phyloP scores from a whole-genome alignment of 2,113 vertebrate genomes.

The Albula glossodonta region DNA sequence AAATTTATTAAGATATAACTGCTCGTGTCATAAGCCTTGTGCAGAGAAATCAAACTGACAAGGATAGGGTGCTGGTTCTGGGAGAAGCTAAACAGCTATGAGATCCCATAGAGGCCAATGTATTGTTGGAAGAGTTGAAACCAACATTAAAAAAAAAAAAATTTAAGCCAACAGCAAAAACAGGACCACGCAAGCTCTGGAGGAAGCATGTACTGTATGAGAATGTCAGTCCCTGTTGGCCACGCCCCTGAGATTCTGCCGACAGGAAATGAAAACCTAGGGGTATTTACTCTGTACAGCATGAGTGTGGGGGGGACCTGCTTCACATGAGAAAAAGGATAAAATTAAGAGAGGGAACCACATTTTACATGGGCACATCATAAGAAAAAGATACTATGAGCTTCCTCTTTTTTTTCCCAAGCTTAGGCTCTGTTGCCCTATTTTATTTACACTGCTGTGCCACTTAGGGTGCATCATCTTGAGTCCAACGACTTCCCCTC shows the following conservation, averaged over 20 bases:
- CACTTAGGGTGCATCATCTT: constrained; percentile 74
- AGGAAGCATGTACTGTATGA: neutral
- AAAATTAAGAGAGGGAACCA: neutral
- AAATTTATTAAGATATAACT: too few relatives aligned
- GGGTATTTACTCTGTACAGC: neutral
- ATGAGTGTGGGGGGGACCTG: neutral
- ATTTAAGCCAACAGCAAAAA: neutral
- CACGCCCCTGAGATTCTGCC: constrained; percentile 64
- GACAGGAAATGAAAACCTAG: constrained; percentile 24
- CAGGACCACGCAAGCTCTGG: too few relatives aligned
- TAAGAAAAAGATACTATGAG: constrained; percentile 54
- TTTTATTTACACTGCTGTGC: constrained; percentile 51
- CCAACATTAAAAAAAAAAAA: neutral
- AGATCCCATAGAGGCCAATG: neutral
- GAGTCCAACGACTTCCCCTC: constrained; percentile 87
- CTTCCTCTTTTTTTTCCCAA: constrained; percentile 1
- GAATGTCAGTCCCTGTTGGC: constrained; percentile 45
- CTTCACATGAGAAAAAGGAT: neutral
- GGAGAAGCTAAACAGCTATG: neutral
- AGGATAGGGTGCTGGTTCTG: neutral
- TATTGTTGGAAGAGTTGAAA: neutral
- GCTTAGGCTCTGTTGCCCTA: constrained; percentile 4
- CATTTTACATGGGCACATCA: neutral
- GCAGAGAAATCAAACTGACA: neutral
- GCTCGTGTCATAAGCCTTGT: neutral